phyloP scores from a whole-genome alignment of 1,140 invertebrate species.

The Brachystomella parvula region DNA sequence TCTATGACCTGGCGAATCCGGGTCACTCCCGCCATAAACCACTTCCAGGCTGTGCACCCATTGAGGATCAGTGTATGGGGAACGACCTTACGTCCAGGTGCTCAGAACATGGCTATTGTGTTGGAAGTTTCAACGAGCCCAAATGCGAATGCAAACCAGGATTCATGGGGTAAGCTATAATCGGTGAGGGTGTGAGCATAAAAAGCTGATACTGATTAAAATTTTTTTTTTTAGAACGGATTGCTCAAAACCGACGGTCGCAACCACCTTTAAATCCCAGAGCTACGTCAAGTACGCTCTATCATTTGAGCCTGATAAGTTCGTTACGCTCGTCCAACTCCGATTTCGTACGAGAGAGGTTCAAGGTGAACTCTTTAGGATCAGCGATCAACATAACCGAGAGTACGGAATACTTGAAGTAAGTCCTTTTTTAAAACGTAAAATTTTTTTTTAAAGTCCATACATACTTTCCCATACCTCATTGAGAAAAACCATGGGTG shows the following conservation, averaged over 20 bases:
- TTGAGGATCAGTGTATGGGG: conserved; percentile 72
- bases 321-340: conserved; percentile 75
- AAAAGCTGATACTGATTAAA: background rate
- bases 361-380: conserved; percentile 82
- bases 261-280: conserved; percentile 79
- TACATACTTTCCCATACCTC: too few relatives aligned
- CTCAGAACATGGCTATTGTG: conserved; percentile 85
- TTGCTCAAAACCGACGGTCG: conserved; percentile 74
- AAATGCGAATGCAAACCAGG: conserved; percentile 54
- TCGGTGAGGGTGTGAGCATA: too few relatives aligned
- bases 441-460: conserved; percentile 2
- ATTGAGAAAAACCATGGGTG: too few relatives aligned
- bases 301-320: conserved; percentile 85
- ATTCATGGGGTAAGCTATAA: conserved; percentile 36
- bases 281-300: conserved; percentile 93
- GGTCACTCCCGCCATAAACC: conserved; percentile 70
- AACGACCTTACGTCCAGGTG: conserved; percentile 70
- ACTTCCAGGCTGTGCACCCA: conserved; percentile 73
- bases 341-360: conserved; percentile 85
- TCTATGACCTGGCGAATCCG: conserved; percentile 79
- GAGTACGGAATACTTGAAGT: conserved; percentile 92
- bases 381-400: conserved; percentile 86
- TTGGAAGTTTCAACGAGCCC: conserved; percentile 77
- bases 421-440: conserved; percentile 15
- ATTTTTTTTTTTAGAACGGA: conserved; percentile 56